phyloP scores from a whole-genome alignment of 1,140 invertebrate genomes.

The Bombus sibiricus region DNA sequence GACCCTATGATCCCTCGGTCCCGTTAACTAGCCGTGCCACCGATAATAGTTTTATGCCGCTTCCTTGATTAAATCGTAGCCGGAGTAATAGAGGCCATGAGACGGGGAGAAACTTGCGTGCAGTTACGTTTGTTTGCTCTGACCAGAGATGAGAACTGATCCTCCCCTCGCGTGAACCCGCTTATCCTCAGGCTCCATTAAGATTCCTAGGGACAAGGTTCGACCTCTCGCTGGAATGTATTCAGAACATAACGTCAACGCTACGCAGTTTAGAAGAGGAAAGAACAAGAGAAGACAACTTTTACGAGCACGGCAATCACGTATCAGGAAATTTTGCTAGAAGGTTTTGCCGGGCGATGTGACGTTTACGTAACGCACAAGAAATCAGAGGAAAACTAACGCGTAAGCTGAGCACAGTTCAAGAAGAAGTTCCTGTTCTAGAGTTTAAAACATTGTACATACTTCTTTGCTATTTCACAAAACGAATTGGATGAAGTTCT shows the following conservation, averaged over 20 bases:
- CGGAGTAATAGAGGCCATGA: constrained; percentile 46
- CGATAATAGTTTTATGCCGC: constrained; percentile 69
- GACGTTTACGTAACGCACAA: no score
- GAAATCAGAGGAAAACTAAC: no score
- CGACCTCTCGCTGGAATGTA: constrained; percentile 63
- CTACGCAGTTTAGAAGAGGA: no score
- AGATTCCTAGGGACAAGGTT: constrained; percentile 70
- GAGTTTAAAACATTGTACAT: no score
- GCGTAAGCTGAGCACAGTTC: no score
- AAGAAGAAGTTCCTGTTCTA: no score
- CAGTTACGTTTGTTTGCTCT: constrained; percentile 72
- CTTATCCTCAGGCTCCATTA: constrained; percentile 71
- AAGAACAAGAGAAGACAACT: no score
- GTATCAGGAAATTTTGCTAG: no score
- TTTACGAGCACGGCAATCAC: no score
- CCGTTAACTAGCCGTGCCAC: constrained; percentile 54
- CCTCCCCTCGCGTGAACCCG: constrained; percentile 37
- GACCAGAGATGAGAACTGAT: constrained; percentile 37
- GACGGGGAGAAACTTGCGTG: constrained; percentile 53
- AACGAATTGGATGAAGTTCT: background rate
- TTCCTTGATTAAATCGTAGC: constrained; percentile 68
- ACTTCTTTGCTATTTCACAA: background rate
- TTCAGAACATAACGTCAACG: constrained; percentile 26
- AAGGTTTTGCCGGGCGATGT: no score
- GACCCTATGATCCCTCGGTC: constrained; percentile 21